Conservation (phyloP, 2,797 vertebrate genomes). For the Sebastes diaconus region DNA sequence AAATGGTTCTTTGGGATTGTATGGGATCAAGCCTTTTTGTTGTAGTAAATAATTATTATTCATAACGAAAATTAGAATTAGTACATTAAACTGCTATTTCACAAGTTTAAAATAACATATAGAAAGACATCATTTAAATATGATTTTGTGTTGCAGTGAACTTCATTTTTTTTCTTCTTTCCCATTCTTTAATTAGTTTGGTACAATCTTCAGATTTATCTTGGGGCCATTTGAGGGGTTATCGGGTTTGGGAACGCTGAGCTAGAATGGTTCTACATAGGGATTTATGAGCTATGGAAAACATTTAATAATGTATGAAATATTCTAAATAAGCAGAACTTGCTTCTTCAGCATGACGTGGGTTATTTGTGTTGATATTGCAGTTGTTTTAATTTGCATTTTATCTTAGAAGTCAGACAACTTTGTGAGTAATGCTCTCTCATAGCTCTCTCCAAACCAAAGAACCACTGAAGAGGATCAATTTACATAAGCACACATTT, state of each 20-base stretch:
- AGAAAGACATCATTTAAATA: not conserved
- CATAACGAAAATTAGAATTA: no score
- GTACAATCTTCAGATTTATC: not conserved
- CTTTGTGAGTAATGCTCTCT: not conserved
- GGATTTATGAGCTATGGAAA: not conserved
- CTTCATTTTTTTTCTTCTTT: not conserved
- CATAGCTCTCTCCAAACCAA: not conserved
- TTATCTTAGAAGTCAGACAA: not conserved
- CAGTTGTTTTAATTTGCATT: slow-evolving; percentile 4
- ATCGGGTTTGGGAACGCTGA: not conserved
- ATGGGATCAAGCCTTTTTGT: not conserved
- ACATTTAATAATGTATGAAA: not conserved
- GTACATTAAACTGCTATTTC: not conserved
- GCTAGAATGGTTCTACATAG: not conserved
- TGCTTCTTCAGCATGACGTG: not conserved
- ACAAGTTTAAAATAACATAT: not conserved
- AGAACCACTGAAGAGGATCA: not conserved
- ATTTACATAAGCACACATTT: slow-evolving; percentile 10
- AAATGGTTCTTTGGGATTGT: no score
- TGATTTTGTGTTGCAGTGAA: not conserved
- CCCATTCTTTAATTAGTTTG: not conserved
- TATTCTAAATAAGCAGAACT: not conserved
- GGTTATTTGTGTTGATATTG: not conserved
- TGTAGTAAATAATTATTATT: not conserved
- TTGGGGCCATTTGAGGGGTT: not conserved